phyloP scores from a whole-genome alignment of 2,888 invertebrate genomes.

The Eupithecia pulchellata region DNA sequence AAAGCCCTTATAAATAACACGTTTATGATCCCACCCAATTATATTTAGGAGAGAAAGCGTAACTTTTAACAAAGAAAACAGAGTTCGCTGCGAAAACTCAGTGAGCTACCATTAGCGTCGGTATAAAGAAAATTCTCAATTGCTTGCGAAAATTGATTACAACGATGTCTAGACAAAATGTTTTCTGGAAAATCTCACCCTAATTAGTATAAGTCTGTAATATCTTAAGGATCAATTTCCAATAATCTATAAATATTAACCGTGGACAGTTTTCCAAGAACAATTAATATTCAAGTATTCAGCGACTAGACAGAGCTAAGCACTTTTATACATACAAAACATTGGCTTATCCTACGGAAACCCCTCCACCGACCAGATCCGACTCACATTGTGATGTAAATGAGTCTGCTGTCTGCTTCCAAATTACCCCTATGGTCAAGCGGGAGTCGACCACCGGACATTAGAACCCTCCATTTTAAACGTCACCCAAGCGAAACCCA shows the following conservation, averaged over 20 bases:
- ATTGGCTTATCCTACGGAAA: slow-evolving; percentile 79
- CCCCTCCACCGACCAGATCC: slow-evolving; percentile 67
- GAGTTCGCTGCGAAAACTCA: slow-evolving; percentile 23
- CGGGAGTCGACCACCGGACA: slow-evolving; percentile 75
- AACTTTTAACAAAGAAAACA: slow-evolving; percentile 28
- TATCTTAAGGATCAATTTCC: slow-evolving; percentile 30
- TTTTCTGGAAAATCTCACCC: slow-evolving; percentile 31
- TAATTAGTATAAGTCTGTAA: slow-evolving; percentile 14
- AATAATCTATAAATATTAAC: slow-evolving; percentile 42
- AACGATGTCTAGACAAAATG: slow-evolving; percentile 57
- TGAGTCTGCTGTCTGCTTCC: slow-evolving; percentile 83
- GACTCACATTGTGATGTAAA: slow-evolving; percentile 83
- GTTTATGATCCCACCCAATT: slow-evolving; percentile 32
- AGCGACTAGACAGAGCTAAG: slow-evolving; percentile 62
- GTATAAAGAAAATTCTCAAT: slow-evolving; percentile 51
- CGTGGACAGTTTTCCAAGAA: slow-evolving; percentile 52
- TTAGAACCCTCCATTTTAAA: slow-evolving; percentile 81
- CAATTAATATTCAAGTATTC: slow-evolving; percentile 73
- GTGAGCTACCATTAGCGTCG: slow-evolving; percentile 32
- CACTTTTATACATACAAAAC: slow-evolving; percentile 73
- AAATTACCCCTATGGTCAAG: slow-evolving; percentile 84
- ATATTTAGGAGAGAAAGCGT: slow-evolving; percentile 26
- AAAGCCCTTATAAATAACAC: slow-evolving; percentile 27
- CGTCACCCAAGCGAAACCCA: slow-evolving; percentile 60
- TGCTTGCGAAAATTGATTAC: slow-evolving; percentile 58